phyloP scores from a whole-genome alignment of 2,113 vertebrate species.

The Oreochromis niloticus region DNA sequence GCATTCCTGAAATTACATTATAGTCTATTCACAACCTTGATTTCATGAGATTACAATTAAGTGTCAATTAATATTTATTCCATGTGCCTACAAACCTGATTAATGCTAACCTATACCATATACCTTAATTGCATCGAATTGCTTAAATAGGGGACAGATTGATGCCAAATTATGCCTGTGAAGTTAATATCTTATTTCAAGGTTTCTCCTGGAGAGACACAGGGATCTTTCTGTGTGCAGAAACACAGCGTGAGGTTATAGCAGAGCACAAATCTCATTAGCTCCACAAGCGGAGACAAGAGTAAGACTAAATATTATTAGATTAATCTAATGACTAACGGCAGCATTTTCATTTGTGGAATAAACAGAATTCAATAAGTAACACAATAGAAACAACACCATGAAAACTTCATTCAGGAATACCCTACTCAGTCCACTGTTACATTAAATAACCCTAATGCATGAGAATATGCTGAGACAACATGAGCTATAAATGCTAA shows the following conservation, averaged over 20 bases:
- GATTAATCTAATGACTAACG: constrained; percentile 76
- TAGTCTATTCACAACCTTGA: constrained; percentile 16
- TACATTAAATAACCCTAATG: background rate
- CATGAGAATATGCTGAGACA: background rate
- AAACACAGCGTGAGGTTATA: constrained; percentile 41
- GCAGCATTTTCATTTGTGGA: constrained; percentile 74
- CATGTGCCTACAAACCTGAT: constrained; percentile 29
- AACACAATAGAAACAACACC: constrained; percentile 46
- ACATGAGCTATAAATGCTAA: background rate
- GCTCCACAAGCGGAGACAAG: constrained; percentile 41
- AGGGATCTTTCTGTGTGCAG: constrained; percentile 42
- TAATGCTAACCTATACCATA: constrained; percentile 12
- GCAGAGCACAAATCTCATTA: constrained; percentile 67
- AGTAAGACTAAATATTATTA: constrained; percentile 66
- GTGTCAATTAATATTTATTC: constrained; percentile 41
- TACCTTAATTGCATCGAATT: constrained; percentile 29
- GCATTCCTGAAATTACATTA: constrained; percentile 32
- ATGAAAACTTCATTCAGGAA: constrained; percentile 1
- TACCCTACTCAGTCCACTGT: background rate
- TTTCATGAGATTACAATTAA: constrained; percentile 43
- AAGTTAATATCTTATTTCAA: constrained; percentile 51
- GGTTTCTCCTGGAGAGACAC: constrained; percentile 30
- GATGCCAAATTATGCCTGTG: constrained; percentile 38
- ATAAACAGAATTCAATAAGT: constrained; percentile 64
- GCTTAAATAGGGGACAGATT: constrained; percentile 17